Evolutionary conservation across 2,797 vertebrate species (phyloP).

Genomic region (Macroramphosus scolopax): DNA sequence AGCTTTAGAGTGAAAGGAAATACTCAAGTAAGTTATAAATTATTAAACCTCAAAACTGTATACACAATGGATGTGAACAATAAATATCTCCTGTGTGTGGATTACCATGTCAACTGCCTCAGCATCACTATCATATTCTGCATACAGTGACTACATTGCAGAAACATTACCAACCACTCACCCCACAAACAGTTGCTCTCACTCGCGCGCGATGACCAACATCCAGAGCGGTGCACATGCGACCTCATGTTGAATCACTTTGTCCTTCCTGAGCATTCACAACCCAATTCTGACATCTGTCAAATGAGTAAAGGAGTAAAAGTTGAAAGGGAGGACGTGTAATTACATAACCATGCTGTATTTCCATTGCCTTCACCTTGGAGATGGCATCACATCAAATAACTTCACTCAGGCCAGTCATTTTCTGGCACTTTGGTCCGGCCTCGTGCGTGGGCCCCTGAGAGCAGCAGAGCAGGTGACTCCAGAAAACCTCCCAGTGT

Average conservation of each 20-base stretch:
- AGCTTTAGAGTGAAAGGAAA: too few species aligned
- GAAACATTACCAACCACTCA: neutral
- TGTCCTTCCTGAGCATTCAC: conserved; percentile 28
- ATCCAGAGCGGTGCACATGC: conserved; percentile 23
- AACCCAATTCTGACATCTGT: conserved; percentile 52
- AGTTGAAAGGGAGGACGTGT: conserved; percentile 35
- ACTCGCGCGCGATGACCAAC: conserved; percentile 25
- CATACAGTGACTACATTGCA: too few species aligned
- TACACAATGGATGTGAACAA: too few species aligned
- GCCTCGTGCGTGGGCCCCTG: conserved; percentile 27
- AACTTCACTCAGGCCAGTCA: conserved; percentile 21
- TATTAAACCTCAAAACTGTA: too few species aligned
- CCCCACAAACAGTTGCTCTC: conserved; percentile 1
- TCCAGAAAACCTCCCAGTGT: conserved; percentile 51
- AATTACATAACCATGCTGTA: conserved; percentile 48
- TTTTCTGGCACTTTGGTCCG: conserved; percentile 31
- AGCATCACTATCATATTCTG: too few species aligned
- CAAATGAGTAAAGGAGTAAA: conserved; percentile 22
- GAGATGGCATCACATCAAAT: conserved; percentile 54
- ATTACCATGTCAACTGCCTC: too few species aligned
- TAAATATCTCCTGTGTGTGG: too few species aligned
- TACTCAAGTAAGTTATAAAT: too few species aligned
- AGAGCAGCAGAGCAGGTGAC: conserved; percentile 49
- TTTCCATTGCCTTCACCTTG: conserved; percentile 48
- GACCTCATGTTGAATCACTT: conserved; percentile 29